A percentile compares a stretch with the other conserved stretches of the same genome.
phyloP scores from a whole-genome alignment of 2,888 invertebrate species.

The Nyleta sp. region DNA sequence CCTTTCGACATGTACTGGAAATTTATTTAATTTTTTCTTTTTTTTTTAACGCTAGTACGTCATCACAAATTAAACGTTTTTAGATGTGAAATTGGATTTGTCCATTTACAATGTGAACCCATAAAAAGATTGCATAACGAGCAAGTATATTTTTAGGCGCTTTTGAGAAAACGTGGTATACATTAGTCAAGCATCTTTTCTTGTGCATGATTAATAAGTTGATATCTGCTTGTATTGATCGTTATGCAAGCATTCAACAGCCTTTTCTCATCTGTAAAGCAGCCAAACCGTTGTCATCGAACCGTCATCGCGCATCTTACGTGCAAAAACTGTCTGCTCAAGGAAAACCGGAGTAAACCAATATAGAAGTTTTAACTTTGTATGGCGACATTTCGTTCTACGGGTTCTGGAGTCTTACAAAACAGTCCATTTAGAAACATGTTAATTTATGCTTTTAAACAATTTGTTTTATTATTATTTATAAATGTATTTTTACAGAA shows the following conservation, averaged over 20 bases:
- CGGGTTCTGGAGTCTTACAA: slow-evolving; percentile 6
- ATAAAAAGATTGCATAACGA: neutral
- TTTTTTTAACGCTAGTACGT: slow-evolving; percentile 1
- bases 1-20: slow-evolving; percentile 23
- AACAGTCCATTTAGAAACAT: slow-evolving; percentile 13
- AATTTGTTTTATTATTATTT: too few species aligned
- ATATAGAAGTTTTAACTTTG: slow-evolving; percentile 30
- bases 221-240: slow-evolving; percentile 30
- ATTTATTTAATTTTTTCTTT: slow-evolving; percentile 4
- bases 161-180: too few species aligned
- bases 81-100: neutral
- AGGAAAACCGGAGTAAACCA: slow-evolving; percentile 46
- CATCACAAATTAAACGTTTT: neutral
- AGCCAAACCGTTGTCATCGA: slow-evolving; percentile 40
- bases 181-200: neutral
- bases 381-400: slow-evolving; percentile 10
- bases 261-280: slow-evolving; percentile 31
- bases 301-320: slow-evolving; percentile 30
- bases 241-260: slow-evolving; percentile 45
- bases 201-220: neutral
- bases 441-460: too few species aligned
- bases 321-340: slow-evolving; percentile 36
- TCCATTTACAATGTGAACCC: neutral
- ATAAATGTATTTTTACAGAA: too few species aligned
- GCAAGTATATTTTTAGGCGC: neutral